Evolutionary conservation across 2,888 invertebrate genomes (phyloP).

Genomic region (Thereva unica): DNA sequence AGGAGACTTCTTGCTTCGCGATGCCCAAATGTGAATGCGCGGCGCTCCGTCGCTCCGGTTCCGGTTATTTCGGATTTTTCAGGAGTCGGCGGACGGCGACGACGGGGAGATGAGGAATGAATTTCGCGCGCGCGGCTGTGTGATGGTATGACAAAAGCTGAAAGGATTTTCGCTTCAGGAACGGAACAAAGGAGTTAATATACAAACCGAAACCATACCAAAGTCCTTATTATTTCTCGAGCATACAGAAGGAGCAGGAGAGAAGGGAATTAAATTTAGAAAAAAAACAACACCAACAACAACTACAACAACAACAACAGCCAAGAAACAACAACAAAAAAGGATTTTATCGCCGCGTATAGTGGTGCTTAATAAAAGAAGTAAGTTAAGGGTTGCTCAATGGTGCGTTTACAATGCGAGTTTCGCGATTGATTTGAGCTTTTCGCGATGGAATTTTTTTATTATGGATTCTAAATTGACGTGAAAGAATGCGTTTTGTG

Average conservation of each 20-base stretch:
- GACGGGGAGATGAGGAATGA: constrained; percentile 17
- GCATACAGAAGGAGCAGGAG: background rate
- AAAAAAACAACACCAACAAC: too few species aligned
- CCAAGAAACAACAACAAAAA: constrained; percentile 10
- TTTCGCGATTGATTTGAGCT: too few species aligned
- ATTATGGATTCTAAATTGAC: too few species aligned
- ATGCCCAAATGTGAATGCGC: too few species aligned
- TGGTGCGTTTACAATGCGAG: constrained; percentile 29
- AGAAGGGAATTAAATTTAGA: too few species aligned
- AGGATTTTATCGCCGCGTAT: constrained; percentile 23
- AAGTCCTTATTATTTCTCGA: constrained; percentile 30
- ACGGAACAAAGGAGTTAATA: constrained; percentile 29
- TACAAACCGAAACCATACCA: constrained; percentile 4
- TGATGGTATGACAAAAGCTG: constrained; percentile 23
- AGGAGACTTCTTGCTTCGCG: too few species aligned
- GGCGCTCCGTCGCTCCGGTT: too few species aligned
- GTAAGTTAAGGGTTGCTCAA: constrained; percentile 26
- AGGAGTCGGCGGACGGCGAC: background rate
- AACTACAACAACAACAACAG: too few species aligned
- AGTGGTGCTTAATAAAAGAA: constrained; percentile 24
- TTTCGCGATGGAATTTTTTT: too few species aligned
- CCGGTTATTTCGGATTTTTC: too few species aligned
- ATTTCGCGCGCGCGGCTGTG: constrained; percentile 19
- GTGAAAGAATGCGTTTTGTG: too few species aligned
- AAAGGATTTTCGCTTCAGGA: constrained; percentile 31